Evolutionary conservation across 2,113 vertebrate genomes (phyloP).

Genomic region (Seriola aureovittata): DNA sequence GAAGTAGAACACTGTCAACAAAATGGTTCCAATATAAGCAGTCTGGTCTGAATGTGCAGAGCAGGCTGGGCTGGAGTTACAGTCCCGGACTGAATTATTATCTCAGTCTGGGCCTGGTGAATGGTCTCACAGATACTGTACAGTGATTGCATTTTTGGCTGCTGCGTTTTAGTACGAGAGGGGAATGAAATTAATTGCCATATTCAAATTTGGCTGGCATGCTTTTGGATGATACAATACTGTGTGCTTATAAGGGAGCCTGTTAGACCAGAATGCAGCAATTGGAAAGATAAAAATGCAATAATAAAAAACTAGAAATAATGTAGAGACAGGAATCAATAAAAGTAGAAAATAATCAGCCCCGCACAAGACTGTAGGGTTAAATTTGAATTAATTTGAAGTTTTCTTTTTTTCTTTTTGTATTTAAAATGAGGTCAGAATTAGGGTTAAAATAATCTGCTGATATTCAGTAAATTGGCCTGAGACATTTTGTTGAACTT

Average conservation of each 20-base stretch:
- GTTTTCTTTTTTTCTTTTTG: neutral
- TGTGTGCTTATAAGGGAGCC: slow-evolving; percentile 5
- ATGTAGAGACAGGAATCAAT: neutral
- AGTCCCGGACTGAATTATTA: slow-evolving; percentile 27
- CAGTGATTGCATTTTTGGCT: slow-evolving; percentile 40
- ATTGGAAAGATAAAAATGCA: neutral
- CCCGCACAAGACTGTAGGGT: neutral
- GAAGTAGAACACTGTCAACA: slow-evolving; percentile 2
- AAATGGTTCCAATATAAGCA: slow-evolving; percentile 14
- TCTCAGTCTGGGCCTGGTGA: slow-evolving; percentile 23
- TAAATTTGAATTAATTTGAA: neutral
- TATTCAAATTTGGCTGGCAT: slow-evolving; percentile 24
- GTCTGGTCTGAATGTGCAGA: slow-evolving; percentile 20
- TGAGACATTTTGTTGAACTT: neutral
- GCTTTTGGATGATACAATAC: slow-evolving; percentile 13
- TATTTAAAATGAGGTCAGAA: neutral
- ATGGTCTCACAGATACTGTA: slow-evolving; percentile 29
- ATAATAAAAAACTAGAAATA: neutral
- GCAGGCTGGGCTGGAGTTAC: neutral
- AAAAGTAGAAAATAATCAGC: neutral
- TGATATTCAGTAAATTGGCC: neutral
- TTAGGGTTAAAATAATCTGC: neutral
- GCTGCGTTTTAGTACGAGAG: neutral
- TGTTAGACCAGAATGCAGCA: neutral
- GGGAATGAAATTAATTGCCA: slow-evolving; percentile 30